Evolutionary conservation across 2,113 vertebrate species (phyloP).

Genomic region (Archilochus colubris): DNA sequence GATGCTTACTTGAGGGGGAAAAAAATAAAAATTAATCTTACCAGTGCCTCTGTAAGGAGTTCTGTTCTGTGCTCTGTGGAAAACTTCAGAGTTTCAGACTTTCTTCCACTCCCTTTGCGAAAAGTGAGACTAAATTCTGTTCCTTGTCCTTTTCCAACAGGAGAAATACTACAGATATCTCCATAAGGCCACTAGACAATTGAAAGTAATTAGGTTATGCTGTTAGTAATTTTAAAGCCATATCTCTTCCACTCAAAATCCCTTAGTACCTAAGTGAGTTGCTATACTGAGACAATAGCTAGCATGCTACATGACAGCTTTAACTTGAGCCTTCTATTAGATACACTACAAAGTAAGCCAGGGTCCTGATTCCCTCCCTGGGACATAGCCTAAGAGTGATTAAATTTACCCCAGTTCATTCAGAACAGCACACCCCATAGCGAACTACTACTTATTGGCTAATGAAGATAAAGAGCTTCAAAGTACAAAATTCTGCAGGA

Average conservation of each 20-base stretch:
- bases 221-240: background rate
- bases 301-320: accelerated
- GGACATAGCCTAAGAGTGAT: background rate
- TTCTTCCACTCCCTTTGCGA: constrained; percentile 95
- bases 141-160: constrained; percentile 96
- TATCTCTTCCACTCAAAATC: background rate
- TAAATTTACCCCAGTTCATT: background rate
- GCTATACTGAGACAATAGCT: background rate
- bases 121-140: constrained; percentile 98
- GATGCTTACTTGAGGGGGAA: background rate
- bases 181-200: constrained; percentile 95
- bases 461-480: background rate
- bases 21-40: constrained; percentile 66
- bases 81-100: constrained; percentile 98
- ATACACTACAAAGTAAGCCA: background rate
- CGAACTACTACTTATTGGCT: background rate
- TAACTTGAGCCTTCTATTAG: background rate
- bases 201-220: constrained; percentile 1
- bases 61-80: constrained; percentile 98
- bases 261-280: background rate
- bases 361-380: background rate
- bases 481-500: background rate
- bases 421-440: background rate
- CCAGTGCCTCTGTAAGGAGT: constrained; percentile 97
- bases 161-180: constrained; percentile 94